These are phyloP conservation scores for Mobula birostris DNA, from an alignment of 2,113 vertebrate species.

Conservation along the genomic window DNA sequence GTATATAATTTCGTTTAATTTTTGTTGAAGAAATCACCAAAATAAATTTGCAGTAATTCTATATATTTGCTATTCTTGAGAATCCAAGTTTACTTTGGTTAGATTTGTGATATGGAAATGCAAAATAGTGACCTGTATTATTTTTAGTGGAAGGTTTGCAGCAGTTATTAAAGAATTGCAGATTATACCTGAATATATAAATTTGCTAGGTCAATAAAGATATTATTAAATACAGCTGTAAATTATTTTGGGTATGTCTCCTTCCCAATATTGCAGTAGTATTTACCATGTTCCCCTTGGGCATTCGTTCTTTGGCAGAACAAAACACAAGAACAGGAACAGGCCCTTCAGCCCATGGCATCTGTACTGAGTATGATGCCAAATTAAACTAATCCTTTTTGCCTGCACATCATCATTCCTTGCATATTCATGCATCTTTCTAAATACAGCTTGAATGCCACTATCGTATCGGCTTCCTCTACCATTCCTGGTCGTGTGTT, in stretches of 20 bases:
- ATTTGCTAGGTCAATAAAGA: neutral
- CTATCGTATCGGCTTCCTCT: no score
- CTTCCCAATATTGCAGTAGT: no score
- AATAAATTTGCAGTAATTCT: neutral
- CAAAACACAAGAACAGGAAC: no score
- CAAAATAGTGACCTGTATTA: neutral
- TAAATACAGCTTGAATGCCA: no score
- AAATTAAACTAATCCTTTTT: no score
- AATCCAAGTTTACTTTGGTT: neutral
- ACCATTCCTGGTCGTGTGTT: no score
- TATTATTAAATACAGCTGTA: neutral
- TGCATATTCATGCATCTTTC: no score
- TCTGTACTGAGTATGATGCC: no score
- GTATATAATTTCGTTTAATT: neutral
- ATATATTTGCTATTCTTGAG: neutral
- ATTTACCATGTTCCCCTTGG: no score
- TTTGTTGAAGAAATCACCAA: neutral
- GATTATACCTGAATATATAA: neutral
- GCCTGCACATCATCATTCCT: no score
- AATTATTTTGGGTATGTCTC: neutral
- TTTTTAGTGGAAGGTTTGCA: neutral
- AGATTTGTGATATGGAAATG: neutral
- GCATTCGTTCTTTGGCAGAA: no score
- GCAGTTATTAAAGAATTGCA: neutral
- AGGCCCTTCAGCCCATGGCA: no score